Evolutionary conservation across 2,888 invertebrate species (phyloP).

Genomic region (Andrena praecox): DNA sequence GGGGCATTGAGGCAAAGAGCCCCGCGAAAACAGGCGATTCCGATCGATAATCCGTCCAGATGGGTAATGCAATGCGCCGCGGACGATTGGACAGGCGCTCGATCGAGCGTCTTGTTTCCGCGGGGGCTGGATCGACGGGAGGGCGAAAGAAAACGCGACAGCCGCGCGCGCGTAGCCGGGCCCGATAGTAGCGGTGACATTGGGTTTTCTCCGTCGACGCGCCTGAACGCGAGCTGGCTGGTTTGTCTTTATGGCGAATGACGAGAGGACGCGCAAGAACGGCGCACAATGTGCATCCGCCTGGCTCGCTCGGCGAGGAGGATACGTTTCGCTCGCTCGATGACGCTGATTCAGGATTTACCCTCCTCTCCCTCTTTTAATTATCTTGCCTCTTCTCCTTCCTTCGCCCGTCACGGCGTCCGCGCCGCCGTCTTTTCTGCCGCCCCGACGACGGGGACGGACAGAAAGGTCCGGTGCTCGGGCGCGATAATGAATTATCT

Average conservation of each 20-base stretch:
- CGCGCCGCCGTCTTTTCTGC: constrained; percentile 70
- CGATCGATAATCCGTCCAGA: constrained; percentile 24
- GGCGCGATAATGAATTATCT: constrained; percentile 81
- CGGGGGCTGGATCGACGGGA: constrained; percentile 21
- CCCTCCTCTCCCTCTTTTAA: constrained; percentile 69
- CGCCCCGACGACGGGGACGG: constrained; percentile 56
- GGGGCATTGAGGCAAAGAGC: constrained; percentile 16
- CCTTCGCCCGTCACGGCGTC: constrained; percentile 37
- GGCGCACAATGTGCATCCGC: constrained; percentile 72
- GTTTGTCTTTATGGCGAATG: constrained; percentile 59
- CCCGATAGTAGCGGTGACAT: constrained; percentile 44
- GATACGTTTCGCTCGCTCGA: constrained; percentile 69
- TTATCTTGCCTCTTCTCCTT: constrained; percentile 66
- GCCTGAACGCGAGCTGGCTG: constrained; percentile 28
- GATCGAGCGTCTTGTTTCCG: constrained; percentile 45
- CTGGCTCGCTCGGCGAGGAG: constrained; percentile 63
- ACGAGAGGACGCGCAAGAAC: constrained; percentile 65
- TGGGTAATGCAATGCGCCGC: constrained; percentile 20
- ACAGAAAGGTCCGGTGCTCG: constrained; percentile 64
- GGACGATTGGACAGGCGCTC: constrained; percentile 49
- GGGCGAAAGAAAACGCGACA: constrained; percentile 41
- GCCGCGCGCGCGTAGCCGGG: not conserved
- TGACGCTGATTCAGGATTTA: constrained; percentile 75
- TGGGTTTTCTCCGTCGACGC: constrained; percentile 47
- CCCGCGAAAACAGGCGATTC: constrained; percentile 28